Base-by-base conservation (phyloP, 2,113 vertebrate species). In the Erythrolamprus reginae region DNA sequence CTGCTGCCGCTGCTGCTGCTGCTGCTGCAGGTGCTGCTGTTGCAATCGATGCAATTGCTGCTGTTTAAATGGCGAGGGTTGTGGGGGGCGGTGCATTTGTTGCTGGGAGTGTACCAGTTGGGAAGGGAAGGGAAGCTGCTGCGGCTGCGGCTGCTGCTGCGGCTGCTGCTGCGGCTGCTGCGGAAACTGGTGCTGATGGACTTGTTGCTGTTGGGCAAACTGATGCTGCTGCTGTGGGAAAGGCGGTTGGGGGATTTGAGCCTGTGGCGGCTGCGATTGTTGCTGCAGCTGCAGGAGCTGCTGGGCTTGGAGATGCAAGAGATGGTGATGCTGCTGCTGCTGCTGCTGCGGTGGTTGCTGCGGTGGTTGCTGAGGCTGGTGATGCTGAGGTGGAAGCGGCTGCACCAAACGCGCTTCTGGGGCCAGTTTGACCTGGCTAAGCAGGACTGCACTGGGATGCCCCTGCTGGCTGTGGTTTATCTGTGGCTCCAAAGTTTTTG, bases 401-500 rank as follows among this genome's bases (percentile, higher is more conserved):
- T 97, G 97, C 10, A 97, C 93, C 89, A 97, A 92, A 88, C 97
- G 98, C n/a, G 98, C 96, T 94, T 99, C 99, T 0, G 97, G 94
- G 38, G 96, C 91, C 92, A 96, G 94, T 94, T 97, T 98, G 89
- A 96, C 96, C 91, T 96, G 97, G 86, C 96, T 91, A 90, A 98
- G 98, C 45, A 98, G 94, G 87, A 97, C 95, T 3, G 98, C 94
- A 26, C 95, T 97, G 23, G 97, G 94, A 84, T 97, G 97, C 90
- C 97, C 98, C 93, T 97, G 96, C 84, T 98, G 98, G 94, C 97
- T 96, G 93, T 98, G 98, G 93, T 96, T 98, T 89, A 97, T 97
- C 96, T 98, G 98, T 28, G 98, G 98, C 13, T 99, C 98, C 93
- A 98, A 92, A 38, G 95, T 96, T 97, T 99, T 99, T 23, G 98